Conservation (phyloP, 1,140 invertebrate species). For the Drosophila setifemur region DNA sequence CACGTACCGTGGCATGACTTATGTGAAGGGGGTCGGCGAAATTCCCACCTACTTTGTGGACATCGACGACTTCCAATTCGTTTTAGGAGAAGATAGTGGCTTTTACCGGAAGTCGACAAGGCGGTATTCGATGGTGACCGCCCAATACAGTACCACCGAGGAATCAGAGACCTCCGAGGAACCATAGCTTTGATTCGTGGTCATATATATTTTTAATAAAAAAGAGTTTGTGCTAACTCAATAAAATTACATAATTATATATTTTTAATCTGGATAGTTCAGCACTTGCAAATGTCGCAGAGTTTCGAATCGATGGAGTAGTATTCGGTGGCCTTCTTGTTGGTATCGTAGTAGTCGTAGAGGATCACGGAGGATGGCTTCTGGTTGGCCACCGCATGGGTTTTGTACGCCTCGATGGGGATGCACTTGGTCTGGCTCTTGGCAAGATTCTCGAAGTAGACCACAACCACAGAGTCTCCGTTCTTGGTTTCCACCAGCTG, state of each 20-base stretch:
- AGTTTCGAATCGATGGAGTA: conserved; percentile 72
- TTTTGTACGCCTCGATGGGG: conserved; percentile 91
- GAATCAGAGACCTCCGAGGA: too few relatives aligned
- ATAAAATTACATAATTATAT: too few relatives aligned
- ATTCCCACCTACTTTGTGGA: conserved; percentile 37
- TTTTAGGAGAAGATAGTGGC: too few relatives aligned
- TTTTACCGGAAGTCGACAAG: too few relatives aligned
- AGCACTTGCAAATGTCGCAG: conserved; percentile 69
- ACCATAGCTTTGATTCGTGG: too few relatives aligned
- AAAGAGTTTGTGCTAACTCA: too few relatives aligned
- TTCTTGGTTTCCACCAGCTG: conserved; percentile 89
- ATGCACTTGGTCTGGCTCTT: conserved; percentile 88
- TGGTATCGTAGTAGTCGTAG: conserved; percentile 96
- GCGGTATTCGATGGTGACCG: too few relatives aligned
- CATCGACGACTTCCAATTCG: too few relatives aligned
- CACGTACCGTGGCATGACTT: conserved; percentile 16
- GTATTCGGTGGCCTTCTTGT: conserved; percentile 84
- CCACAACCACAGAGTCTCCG: conserved; percentile 88
- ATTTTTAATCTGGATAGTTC: conserved; percentile 16
- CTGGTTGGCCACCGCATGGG: conserved; percentile 92
- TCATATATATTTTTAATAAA: too few relatives aligned
- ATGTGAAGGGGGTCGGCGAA: conserved; percentile 18
- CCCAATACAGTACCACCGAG: too few relatives aligned
- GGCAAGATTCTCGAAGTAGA: conserved; percentile 93
- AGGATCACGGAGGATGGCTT: conserved; percentile 91